Conservation (phyloP, 2,888 invertebrate species). For the Calameuta idolon region DNA sequence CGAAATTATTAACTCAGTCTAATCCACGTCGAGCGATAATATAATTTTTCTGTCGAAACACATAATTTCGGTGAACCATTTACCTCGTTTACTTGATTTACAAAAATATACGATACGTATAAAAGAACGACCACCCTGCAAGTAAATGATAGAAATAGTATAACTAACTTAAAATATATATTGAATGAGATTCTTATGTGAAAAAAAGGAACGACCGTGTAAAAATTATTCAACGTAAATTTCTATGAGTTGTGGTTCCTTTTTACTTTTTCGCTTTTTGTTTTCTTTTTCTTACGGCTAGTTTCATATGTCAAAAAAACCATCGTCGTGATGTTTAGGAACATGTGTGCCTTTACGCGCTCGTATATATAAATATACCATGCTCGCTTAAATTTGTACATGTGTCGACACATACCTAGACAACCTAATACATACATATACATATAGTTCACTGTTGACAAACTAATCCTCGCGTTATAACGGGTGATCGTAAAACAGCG, state of each 20-base stretch:
- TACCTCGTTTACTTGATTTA: background rate
- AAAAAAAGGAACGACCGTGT: background rate
- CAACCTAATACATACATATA: background rate
- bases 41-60: background rate
- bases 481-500: slow-evolving; percentile 57
- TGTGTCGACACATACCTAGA: background rate
- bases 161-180: background rate
- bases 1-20: background rate
- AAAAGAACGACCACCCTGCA: background rate
- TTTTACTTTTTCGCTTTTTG: background rate
- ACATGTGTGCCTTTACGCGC: background rate
- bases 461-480: slow-evolving; percentile 60
- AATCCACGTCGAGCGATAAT: background rate
- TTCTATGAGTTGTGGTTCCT: background rate
- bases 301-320: background rate
- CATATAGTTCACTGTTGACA: slow-evolving; percentile 48
- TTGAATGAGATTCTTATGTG: background rate
- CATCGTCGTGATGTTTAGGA: background rate
- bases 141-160: background rate
- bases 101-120: background rate
- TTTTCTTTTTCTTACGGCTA: background rate
- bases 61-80: background rate
- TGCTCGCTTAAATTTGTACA: background rate
- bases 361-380: background rate
- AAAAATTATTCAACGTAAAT: background rate